Evolutionary conservation across 2,797 vertebrate genomes (phyloP).

Genomic region (Arrhamphus sclerolepis): DNA sequence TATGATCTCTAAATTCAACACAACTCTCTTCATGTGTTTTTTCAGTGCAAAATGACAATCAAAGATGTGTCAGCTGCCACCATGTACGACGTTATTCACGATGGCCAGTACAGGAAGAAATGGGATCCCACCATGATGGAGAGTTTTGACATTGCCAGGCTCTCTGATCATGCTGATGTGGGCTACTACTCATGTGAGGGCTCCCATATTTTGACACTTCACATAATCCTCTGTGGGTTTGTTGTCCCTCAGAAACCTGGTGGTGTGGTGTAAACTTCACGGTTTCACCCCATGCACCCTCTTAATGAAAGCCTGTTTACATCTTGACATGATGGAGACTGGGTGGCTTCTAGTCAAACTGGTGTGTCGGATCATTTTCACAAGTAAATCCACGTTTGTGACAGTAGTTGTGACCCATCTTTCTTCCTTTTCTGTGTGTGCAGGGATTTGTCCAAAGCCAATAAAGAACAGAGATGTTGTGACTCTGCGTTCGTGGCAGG

Average conservation of each 20-base stretch:
- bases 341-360: conserved; percentile 10
- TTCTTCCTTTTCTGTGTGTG: background rate
- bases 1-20: background rate
- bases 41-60: conserved; percentile 77
- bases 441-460: conserved; percentile 81
- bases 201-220: background rate
- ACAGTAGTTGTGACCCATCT: too few relatives aligned
- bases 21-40: conserved; percentile 8
- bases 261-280: too few relatives aligned
- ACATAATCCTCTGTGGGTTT: background rate
- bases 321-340: background rate
- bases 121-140: conserved; percentile 82
- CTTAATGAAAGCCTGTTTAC: background rate
- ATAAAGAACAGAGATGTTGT: conserved; percentile 83
- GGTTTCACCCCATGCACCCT: too few relatives aligned
- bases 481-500: conserved; percentile 80
- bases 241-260: background rate
- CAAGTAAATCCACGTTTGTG: conserved; percentile 1
- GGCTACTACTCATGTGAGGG: conserved; percentile 85
- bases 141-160: conserved; percentile 77
- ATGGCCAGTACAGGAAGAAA: conserved; percentile 70
- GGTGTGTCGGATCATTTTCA: conserved; percentile 50
- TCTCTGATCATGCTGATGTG: conserved; percentile 77
- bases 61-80: conserved; percentile 77
- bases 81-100: conserved; percentile 83